Conservation (phyloP, 1,140 invertebrate species). For the Drosophila tristis region DNA sequence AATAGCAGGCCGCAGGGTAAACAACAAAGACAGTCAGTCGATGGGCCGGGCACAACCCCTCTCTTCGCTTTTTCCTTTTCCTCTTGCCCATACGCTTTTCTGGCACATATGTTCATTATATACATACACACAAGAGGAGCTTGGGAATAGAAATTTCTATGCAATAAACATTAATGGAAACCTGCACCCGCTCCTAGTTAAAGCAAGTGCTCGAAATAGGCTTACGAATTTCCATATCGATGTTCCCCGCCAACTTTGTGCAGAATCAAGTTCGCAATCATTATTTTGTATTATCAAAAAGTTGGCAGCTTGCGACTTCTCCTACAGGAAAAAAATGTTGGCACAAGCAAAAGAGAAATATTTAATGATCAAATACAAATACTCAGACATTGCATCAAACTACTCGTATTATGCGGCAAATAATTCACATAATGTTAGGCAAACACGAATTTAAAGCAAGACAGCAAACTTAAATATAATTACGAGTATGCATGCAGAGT, state of each 20-base stretch:
- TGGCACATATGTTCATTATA: conserved; percentile 34
- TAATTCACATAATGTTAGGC: background rate
- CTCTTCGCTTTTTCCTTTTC: conserved; percentile 25
- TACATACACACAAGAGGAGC: background rate
- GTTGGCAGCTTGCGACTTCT: conserved; percentile 1
- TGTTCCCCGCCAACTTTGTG: conserved; percentile 1
- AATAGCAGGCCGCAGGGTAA: conserved; percentile 63
- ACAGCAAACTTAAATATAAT: too few relatives aligned
- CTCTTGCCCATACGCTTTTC: conserved; percentile 27
- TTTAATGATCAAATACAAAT: too few relatives aligned
- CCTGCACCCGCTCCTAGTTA: background rate
- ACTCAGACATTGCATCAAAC: too few relatives aligned
- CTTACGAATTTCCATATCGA: conserved; percentile 2
- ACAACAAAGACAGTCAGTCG: conserved; percentile 49
- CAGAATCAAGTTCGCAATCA: conserved; percentile 20
- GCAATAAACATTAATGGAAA: conserved; percentile 3
- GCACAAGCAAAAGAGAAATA: too few relatives aligned
- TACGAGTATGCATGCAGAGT: too few relatives aligned
- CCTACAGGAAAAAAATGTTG: conserved; percentile 7
- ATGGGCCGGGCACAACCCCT: conserved; percentile 29
- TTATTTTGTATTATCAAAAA: conserved; percentile 32
- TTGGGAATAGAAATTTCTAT: too few relatives aligned
- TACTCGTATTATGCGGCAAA: too few relatives aligned
- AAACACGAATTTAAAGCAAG: background rate
- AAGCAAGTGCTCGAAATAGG: background rate